Evolutionary conservation across 1,140 invertebrate species (phyloP), one percentile per base, ranked within the genome.

Genomic region (Drosophila oshimai): DNA sequence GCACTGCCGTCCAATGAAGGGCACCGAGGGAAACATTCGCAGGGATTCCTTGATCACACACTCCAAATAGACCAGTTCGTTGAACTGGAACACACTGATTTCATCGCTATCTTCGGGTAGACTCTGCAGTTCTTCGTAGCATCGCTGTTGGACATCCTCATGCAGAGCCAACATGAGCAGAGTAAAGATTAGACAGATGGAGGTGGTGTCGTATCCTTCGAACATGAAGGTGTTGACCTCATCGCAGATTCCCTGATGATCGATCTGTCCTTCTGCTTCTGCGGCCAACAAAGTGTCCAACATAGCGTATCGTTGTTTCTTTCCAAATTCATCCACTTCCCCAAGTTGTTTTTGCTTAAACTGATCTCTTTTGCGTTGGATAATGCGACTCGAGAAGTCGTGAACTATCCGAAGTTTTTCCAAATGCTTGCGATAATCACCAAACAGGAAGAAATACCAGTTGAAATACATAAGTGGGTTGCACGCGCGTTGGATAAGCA

Each of bases 221-320:
- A 96, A 96, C 92, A 96, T 94, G 74, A 96, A 97, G 0, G 95
- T 96, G 88, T 96, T 95, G 0, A 96, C 95, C 93, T 97, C 96
- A 84, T 97, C 96, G 71, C 94, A 92, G 39, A 97, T 96, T 49
- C 95, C 96, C 36, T 92, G 60, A 70, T 95, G 92, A 57, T 92
- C 93, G 47, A 93, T 93, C 7, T 73, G 92, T 20, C 91, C 89
- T n/a, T 92, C 81, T 4, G 90, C 89, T 45, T 93, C 93, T 7
- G 93, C 92, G 60, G 93, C 91, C 5, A 97, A 89, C 1, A 97
- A 62, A 33, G 97, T 92, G 92, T 98, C 97, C 33, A 98, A 90
- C 93, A 98, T 96, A 2, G 96, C 96, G 6, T 95, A 90, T 26
- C 94, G 92, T 53, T 93, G 94, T 57, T 92, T 92, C 10, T 80